Base-by-base conservation (phyloP, 2,113 vertebrate genomes). In the Cepphus grylle region DNA sequence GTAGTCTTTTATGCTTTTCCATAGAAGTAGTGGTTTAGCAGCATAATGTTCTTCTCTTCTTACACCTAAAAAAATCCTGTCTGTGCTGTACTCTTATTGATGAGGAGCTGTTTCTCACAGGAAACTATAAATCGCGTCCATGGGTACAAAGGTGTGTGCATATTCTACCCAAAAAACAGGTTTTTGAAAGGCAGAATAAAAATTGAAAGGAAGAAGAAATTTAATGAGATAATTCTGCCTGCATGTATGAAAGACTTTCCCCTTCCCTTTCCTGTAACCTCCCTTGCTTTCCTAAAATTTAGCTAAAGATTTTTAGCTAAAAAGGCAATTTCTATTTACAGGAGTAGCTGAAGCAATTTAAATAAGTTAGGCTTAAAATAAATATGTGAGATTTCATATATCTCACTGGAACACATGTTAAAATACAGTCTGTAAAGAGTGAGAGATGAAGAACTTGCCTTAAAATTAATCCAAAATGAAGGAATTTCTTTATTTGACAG, bases 341-440 rank as follows among this genome's bases (percentile, higher is more conserved):
- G 50, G 36, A 55, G 22, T 69, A 93, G 84, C 85, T 78, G 81
- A 86, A 80, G 84, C 17, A 81, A 55, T 76, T 91, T 63, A 61
- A 95, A 83, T 67, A 90, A 95, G 22, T 15, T 55, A 80, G 30
- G 59, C 69, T 95, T 96, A 91, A 88, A 90, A 96, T 94, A 97
- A 85, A 91, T 43, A 88, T 25, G 38, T 69, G 65, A 87, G 43
- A 70, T 94, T 93, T 78, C 58, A 65, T 70, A 53, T 63, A 85
- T 73, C 66, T 87, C 78, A 30, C 20, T 55, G 79, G 81, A 88
- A 47, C 85, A 82, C 36, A 27, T 82, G 47, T 49, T 86, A 93
- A 95, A 95, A 72, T 82, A 34, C 23, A 71, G 83, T 69, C 40
- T 83, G 71, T 84, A 83, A 86, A 93, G 55, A 71, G 42, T 38